These are phyloP conservation scores for Tragelaphus buxtoni DNA, from an alignment of 2,113 vertebrate species.

Conservation along the genomic window DNA sequence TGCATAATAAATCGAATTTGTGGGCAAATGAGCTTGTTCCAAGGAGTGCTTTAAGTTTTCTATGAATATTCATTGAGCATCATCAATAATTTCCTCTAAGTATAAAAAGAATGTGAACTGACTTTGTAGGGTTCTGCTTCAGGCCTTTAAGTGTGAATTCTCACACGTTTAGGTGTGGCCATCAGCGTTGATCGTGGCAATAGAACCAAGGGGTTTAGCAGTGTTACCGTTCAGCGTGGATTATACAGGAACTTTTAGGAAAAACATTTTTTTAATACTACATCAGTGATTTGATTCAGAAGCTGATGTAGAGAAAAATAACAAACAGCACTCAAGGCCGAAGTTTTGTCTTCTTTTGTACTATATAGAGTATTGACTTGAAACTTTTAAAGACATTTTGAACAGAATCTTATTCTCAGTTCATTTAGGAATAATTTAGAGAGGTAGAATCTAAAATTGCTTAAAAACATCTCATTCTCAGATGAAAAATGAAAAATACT, in stretches of 20 bases:
- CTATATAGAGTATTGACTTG: background rate
- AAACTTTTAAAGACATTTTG: background rate
- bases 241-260: background rate
- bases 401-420: background rate
- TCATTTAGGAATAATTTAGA: background rate
- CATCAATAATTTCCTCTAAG: background rate
- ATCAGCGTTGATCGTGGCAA: background rate
- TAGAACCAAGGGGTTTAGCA: background rate
- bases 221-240: background rate
- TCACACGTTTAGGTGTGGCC: background rate
- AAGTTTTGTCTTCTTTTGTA: background rate
- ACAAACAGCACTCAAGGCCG: background rate
- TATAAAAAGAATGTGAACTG: background rate
- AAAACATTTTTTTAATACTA: background rate
- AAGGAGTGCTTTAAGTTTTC: conserved; percentile 10
- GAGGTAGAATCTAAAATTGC: background rate
- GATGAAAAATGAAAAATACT: conserved; percentile 5
- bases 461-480: background rate
- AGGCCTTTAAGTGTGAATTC: background rate
- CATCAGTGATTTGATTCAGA: background rate
- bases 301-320: background rate
- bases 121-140: background rate
- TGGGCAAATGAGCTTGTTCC: conserved; percentile 27
- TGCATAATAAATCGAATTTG: conserved; percentile 44
- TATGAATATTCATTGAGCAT: conserved; percentile 13